These are phyloP conservation scores for Sitophilus oryzae DNA, from an alignment of 1,140 invertebrate genomes.

Conservation along the genomic window DNA sequence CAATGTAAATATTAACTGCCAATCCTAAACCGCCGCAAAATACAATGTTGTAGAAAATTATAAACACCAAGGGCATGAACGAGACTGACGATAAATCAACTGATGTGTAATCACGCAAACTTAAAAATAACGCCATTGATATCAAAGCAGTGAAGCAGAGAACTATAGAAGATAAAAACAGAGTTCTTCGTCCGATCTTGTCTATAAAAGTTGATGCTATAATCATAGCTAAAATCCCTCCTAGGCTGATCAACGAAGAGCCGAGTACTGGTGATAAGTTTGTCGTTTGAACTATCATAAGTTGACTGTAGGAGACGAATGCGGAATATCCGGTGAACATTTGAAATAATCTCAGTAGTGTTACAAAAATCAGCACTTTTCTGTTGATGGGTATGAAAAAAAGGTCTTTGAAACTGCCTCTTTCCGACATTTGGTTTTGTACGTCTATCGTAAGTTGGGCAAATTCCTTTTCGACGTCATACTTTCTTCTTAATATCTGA, in stretches of 20 bases:
- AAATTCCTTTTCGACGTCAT: conserved; percentile 72
- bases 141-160: background rate
- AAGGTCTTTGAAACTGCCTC: conserved; percentile 43
- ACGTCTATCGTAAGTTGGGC: conserved; percentile 55
- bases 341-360: conserved; percentile 51
- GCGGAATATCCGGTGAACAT: conserved; percentile 57
- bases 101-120: background rate
- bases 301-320: conserved; percentile 57
- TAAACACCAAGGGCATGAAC: background rate
- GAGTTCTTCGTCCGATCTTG: background rate
- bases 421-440: conserved; percentile 28
- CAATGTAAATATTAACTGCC: background rate
- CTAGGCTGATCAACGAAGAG: conserved; percentile 24
- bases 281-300: conserved; percentile 45
- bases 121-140: background rate
- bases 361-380: conserved; percentile 45
- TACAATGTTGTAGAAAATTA: background rate
- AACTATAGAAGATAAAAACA: background rate
- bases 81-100: background rate
- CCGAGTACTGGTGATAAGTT: conserved; percentile 40
- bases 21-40: background rate
- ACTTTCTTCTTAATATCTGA: conserved; percentile 67
- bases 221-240: background rate
- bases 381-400: conserved; percentile 44
- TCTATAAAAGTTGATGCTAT: background rate